These are phyloP conservation scores for Cyclopterus lumpus DNA, from an alignment of 2,797 vertebrate species.

Conservation along the genomic window DNA sequence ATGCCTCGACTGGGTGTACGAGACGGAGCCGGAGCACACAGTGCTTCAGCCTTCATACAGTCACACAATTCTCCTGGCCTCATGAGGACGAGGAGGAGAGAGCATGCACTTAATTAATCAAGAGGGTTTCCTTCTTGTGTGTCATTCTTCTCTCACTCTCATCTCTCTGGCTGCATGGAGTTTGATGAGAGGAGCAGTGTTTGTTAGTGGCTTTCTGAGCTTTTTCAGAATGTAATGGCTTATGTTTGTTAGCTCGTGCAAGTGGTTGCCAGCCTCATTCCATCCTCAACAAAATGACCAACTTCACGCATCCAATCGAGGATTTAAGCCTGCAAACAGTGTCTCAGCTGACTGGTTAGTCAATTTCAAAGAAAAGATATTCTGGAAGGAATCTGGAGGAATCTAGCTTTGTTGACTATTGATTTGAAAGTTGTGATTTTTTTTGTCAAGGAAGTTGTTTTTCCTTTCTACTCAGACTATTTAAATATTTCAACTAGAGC, in stretches of 20 bases:
- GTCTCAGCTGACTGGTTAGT: conserved; percentile 6
- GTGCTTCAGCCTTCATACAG: conserved; percentile 36
- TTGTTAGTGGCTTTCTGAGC: conserved; percentile 4
- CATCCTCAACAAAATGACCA: conserved; percentile 1
- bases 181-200: conserved; percentile 27
- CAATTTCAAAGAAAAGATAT: background rate
- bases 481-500: background rate
- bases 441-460: background rate
- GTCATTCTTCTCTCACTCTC: conserved; percentile 19
- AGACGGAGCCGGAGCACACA: conserved; percentile 30
- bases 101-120: conserved; percentile 65
- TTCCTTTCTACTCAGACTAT: background rate
- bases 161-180: background rate
- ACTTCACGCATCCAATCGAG: background rate
- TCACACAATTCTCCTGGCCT: conserved; percentile 56
- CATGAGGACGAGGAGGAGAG: conserved; percentile 48
- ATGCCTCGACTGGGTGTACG: conserved; percentile 53
- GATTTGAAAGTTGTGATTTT: conserved; percentile 18
- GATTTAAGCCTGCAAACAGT: conserved; percentile 1
- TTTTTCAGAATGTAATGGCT: background rate
- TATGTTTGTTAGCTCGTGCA: background rate
- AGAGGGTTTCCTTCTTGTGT: conserved; percentile 55
- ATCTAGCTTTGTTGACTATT: conserved; percentile 16
- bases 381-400: conserved; percentile 15
- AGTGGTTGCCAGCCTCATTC: conserved; percentile 2